Percentiles rank a stretch among this genome's conserved stretches.
Evolutionary conservation across 2,797 vertebrate species (phyloP).

Genomic region (Poecilia velifera): DNA sequence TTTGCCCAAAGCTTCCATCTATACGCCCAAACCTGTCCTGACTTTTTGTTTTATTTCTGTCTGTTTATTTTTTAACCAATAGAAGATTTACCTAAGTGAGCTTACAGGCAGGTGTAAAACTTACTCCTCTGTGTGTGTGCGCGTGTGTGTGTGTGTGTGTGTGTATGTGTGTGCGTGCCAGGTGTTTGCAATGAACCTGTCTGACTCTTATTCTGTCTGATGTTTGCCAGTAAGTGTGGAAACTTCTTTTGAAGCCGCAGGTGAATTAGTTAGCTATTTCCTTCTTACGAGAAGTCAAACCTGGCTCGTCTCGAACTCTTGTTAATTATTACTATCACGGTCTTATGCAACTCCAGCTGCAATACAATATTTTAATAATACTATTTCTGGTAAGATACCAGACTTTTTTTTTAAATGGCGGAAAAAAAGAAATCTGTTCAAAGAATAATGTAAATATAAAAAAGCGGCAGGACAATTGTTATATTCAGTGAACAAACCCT

Average conservation of each 20-base stretch:
- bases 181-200: slow-evolving; percentile 10
- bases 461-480: not conserved
- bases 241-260: not conserved
- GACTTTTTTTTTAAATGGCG: not conserved
- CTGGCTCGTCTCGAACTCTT: not conserved
- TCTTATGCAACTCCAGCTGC: no score
- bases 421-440: not conserved
- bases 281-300: not conserved
- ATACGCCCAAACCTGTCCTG: not conserved
- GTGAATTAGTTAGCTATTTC: not conserved
- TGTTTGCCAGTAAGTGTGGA: not conserved
- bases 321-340: not conserved
- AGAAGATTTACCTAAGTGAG: not conserved
- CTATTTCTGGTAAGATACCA: not conserved
- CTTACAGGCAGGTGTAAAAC: not conserved
- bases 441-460: not conserved
- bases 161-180: not conserved
- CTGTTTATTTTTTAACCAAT: not conserved
- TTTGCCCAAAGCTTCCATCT: not conserved
- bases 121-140: not conserved
- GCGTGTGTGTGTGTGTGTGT: not conserved
- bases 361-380: no score
- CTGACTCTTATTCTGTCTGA: not conserved
- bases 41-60: not conserved
- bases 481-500: not conserved